Evolutionary conservation across 2,113 vertebrate genomes (phyloP), one percentile per base, ranked within the genome.

Genomic region (Lynx canadensis): DNA sequence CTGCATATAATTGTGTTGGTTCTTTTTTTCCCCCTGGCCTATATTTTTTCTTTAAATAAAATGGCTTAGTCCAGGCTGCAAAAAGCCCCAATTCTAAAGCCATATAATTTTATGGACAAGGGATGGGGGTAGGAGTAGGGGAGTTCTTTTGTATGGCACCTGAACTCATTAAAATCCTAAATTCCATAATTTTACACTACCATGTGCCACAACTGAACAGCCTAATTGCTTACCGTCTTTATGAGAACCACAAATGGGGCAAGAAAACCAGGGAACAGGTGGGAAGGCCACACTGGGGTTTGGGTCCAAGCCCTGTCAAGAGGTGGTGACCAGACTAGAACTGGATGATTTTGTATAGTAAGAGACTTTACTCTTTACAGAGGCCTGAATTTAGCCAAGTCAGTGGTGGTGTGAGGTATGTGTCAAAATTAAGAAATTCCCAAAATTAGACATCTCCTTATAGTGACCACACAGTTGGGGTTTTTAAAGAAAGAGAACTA

Each of bases 171-270:
- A 99, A 99, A 98, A 96, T 97, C 94, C 95, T 92, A 98, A 99
- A 99, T 99, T 99, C 98, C 99, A 99, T 99, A 99, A 99, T 99
- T 99, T 99, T 98, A 98, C 98, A 98, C 98, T 98, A 98, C 98
- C 99, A 99, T 98, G 98, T 99, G 98, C 98, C 98, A 98, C 97
- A 98, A 69, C 98, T 97, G 97, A 98, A 97, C 97, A 97, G 96
- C 97, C 95, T 99, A 99, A 99, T 99, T 99, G 98, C 98, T 98
- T 97, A 88, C 98, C 98, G 84, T 98, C 98, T 98, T 99, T 96
- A 96, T 96, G 98, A 97, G 97, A 98, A 98, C 98, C 94, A 31
- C 97, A 98, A 98, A 98, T 97, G 96, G 98, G 97, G 97, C 97
- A 97, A 98, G 94, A 97, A 98, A 99, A 98, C 96, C 98, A 98